phyloP scores from a whole-genome alignment of 2,888 invertebrate genomes.

The Caenorhabditis sp. region DNA sequence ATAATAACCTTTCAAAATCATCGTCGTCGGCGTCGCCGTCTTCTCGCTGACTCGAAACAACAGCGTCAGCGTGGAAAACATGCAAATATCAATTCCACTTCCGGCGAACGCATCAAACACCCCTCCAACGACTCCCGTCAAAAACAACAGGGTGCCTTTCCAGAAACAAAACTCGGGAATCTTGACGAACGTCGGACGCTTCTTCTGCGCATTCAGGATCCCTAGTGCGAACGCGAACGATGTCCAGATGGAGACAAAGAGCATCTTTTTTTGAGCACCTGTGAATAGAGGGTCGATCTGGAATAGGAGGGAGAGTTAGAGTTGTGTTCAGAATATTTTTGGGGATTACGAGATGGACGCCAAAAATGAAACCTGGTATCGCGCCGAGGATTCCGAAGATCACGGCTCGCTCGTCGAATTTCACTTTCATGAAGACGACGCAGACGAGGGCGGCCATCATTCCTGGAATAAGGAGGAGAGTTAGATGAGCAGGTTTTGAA shows the following conservation, averaged over 20 bases:
- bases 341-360: constrained; percentile 73
- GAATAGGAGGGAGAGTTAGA: not conserved
- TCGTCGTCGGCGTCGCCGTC: constrained; percentile 83
- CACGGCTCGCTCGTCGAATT: constrained; percentile 77
- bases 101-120: constrained; percentile 82
- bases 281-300: constrained; percentile 75
- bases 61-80: constrained; percentile 79
- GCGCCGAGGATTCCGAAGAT: constrained; percentile 78
- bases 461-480: constrained; percentile 64
- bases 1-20: constrained; percentile 80
- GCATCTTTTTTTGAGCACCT: constrained; percentile 82
- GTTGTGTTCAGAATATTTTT: not conserved
- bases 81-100: constrained; percentile 82
- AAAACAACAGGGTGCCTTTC: constrained; percentile 77
- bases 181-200: constrained; percentile 74
- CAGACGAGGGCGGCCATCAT: constrained; percentile 81
- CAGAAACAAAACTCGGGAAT: constrained; percentile 76
- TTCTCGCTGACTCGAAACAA: constrained; percentile 80
- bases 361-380: constrained; percentile 80
- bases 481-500: too few species aligned
- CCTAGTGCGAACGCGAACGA: constrained; percentile 83
- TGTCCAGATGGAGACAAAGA: constrained; percentile 83
- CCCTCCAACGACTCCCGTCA: constrained; percentile 81
- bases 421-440: constrained; percentile 80
- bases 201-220: constrained; percentile 79